These are phyloP conservation scores for Xiphophorus maculatus DNA, from an alignment of 2,113 vertebrate species.

Conservation along the genomic window DNA sequence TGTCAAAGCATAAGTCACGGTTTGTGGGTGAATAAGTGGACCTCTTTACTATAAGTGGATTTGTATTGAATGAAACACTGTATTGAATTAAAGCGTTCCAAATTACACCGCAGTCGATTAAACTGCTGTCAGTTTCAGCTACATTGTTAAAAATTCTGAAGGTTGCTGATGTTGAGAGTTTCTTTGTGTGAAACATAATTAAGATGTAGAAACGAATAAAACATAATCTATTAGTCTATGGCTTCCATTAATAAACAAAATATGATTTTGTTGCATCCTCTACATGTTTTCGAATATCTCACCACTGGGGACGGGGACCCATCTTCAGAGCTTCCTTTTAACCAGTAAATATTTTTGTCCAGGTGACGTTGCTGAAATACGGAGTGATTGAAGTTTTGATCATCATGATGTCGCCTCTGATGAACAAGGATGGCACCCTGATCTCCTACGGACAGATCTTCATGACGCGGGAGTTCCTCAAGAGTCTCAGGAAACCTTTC, in stretches of 20 bases:
- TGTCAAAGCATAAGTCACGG: too few species aligned
- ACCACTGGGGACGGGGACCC: background rate
- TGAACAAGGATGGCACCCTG: conserved; percentile 98
- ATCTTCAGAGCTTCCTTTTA: background rate
- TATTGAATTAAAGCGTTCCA: too few species aligned
- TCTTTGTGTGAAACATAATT: background rate
- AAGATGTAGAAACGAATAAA: background rate
- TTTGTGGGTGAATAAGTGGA: too few species aligned
- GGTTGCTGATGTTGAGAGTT: background rate
- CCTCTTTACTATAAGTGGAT: background rate
- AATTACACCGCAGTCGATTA: background rate
- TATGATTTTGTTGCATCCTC: background rate
- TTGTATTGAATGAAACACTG: background rate
- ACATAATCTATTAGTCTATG: background rate
- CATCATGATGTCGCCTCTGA: conserved; percentile 94
- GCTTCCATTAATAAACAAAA: background rate
- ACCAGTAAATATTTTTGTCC: background rate
- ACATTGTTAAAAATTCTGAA: background rate
- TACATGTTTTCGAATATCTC: background rate
- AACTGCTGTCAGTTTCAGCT: background rate
- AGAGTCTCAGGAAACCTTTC: conserved; percentile 96
- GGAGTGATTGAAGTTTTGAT: conserved; percentile 97
- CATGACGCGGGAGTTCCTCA: conserved; percentile 98
- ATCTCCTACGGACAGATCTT: conserved; percentile 96
- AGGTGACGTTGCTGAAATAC: conserved; percentile 95